These are phyloP conservation scores for Parnassius mnemosyne DNA, from an alignment of 2,888 invertebrate species.

Conservation along the genomic window DNA sequence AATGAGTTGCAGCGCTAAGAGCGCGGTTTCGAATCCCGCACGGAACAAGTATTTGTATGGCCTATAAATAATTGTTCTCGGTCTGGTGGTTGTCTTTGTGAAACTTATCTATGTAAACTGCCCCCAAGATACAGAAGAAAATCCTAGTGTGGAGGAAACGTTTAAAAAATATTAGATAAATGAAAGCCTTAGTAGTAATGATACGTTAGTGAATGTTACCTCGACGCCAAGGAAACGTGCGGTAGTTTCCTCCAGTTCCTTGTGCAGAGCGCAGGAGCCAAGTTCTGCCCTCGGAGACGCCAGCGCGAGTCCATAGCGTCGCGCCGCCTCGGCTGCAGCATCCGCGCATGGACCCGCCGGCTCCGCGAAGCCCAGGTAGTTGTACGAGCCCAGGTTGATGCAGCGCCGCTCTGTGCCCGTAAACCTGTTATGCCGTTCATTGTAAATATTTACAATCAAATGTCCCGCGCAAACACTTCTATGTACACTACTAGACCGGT, in stretches of 20 bases:
- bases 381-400: constrained; percentile 98
- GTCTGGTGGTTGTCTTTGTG: too few relatives aligned
- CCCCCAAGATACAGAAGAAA: too few relatives aligned
- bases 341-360: constrained; percentile 86
- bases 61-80: too few relatives aligned
- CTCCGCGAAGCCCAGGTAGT: constrained; percentile 98
- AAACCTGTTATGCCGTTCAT: constrained; percentile 73
- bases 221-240: constrained; percentile 95
- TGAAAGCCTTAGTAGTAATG: too few relatives aligned
- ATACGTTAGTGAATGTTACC: too few relatives aligned
- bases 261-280: constrained; percentile 86
- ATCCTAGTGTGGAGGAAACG: fast-evolving
- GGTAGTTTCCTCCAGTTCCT: constrained; percentile 89
- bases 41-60: too few relatives aligned
- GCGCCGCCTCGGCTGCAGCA: constrained; percentile 79
- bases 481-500: too few relatives aligned
- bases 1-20: too few relatives aligned
- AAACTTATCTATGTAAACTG: fast-evolving
- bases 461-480: too few relatives aligned
- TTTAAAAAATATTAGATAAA: too few relatives aligned
- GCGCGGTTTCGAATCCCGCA: too few relatives aligned
- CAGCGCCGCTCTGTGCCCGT: constrained; percentile 91
- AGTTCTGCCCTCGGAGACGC: constrained; percentile 90
- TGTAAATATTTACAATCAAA: too few relatives aligned
- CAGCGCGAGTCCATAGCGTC: constrained; percentile 86